These are phyloP conservation scores for Drosophila kanapiae DNA, from an alignment of 1,140 invertebrate species.

Conservation along the genomic window DNA sequence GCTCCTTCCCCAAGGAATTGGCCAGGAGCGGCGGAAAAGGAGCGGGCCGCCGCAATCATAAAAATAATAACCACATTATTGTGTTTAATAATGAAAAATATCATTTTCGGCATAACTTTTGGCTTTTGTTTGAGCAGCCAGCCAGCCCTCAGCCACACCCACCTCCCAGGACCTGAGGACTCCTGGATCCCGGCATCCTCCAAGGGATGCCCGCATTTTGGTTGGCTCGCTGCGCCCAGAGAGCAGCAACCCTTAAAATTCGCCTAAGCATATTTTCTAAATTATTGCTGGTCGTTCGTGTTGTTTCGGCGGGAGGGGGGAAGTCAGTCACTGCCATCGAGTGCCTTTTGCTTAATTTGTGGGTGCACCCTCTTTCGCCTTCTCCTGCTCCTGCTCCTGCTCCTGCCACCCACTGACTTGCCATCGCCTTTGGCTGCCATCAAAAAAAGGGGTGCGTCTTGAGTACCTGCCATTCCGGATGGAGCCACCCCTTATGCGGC, in stretches of 20 bases:
- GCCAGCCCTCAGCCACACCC: constrained; percentile 31
- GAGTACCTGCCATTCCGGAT: constrained; percentile 54
- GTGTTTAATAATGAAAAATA: constrained; percentile 85
- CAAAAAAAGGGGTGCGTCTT: constrained; percentile 72
- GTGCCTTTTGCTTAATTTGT: constrained; percentile 82
- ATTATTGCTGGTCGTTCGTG: constrained; percentile 68
- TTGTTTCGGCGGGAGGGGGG: constrained; percentile 10
- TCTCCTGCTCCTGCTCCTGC: not conserved
- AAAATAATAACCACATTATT: constrained; percentile 85
- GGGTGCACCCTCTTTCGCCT: constrained; percentile 39
- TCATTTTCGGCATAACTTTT: constrained; percentile 83
- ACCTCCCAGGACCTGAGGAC: not conserved
- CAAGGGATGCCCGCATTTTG: constrained; percentile 68
- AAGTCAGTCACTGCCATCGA: constrained; percentile 48
- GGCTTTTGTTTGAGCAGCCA: constrained; percentile 75
- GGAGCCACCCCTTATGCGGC: constrained; percentile 44
- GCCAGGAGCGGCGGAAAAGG: constrained; percentile 17
- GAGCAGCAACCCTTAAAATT: constrained; percentile 65
- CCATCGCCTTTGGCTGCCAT: constrained; percentile 51
- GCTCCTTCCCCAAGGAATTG: constrained; percentile 62
- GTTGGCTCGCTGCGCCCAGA: constrained; percentile 44
- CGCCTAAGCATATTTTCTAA: constrained; percentile 81
- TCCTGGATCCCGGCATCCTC: constrained; percentile 27
- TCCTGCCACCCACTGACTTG: constrained; percentile 6
- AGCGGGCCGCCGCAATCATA: constrained; percentile 73